phyloP scores from a whole-genome alignment of 2,888 invertebrate species.

The Apotomis turbidana region DNA sequence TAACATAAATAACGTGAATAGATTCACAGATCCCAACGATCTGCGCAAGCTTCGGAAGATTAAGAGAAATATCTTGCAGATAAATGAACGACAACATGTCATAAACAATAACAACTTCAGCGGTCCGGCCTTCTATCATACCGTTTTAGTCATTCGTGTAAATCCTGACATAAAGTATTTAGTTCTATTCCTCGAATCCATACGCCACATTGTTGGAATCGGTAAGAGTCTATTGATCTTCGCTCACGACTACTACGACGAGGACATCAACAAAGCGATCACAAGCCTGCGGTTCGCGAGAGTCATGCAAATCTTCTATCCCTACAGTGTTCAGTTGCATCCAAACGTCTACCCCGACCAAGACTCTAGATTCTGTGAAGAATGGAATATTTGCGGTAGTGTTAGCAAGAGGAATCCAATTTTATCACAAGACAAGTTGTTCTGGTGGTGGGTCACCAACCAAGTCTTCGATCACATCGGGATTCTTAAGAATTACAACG shows the following conservation, averaged over 20 bases:
- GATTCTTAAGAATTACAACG: slow-evolving; percentile 54
- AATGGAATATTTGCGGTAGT: slow-evolving; percentile 3
- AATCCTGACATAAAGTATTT: slow-evolving; percentile 45
- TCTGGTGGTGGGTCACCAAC: slow-evolving; percentile 38
- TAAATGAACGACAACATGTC: no score
- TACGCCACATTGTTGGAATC: slow-evolving; percentile 52
- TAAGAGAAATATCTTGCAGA: no score
- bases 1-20: no score
- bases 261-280: slow-evolving; percentile 45
- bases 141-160: no score
- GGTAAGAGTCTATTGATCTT: slow-evolving; percentile 55
- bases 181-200: slow-evolving; percentile 49
- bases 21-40: no score
- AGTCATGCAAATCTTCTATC: slow-evolving; percentile 58
- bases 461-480: slow-evolving; percentile 50
- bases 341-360: slow-evolving; percentile 22
- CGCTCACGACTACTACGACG: slow-evolving; percentile 48
- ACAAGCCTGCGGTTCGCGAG: slow-evolving; percentile 47
- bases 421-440: slow-evolving; percentile 17
- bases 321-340: slow-evolving; percentile 50
- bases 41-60: no score
- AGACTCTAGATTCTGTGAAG: slow-evolving; percentile 21
- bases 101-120: no score
- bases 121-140: no score
- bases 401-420: slow-evolving; percentile 2